These are phyloP conservation scores for Oceanites oceanicus DNA, from an alignment of 2,113 vertebrate species.

Conservation along the genomic window DNA sequence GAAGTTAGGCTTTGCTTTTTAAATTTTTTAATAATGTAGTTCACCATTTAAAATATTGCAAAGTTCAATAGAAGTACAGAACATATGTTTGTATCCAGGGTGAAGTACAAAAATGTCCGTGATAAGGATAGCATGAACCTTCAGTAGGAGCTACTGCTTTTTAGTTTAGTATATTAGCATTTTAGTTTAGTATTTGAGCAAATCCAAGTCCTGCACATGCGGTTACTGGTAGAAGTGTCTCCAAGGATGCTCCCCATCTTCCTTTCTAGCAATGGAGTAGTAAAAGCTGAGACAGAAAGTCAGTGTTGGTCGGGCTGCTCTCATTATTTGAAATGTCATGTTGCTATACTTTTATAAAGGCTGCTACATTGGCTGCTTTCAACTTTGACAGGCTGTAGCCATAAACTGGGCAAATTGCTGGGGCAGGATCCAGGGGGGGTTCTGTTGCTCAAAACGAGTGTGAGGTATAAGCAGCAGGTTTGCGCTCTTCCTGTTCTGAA, in stretches of 20 bases:
- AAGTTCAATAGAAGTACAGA: not conserved
- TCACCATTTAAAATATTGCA: not conserved
- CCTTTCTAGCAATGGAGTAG: not conserved
- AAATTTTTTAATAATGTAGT: not conserved
- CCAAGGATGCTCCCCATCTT: not conserved
- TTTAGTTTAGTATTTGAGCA: not conserved
- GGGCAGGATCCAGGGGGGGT: not conserved
- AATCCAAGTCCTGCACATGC: accelerated
- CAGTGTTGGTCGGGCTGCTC: not conserved
- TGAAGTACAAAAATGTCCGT: not conserved
- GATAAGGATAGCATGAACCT: not conserved
- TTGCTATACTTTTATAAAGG: not conserved
- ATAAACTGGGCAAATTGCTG: not conserved
- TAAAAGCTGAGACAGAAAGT: not conserved
- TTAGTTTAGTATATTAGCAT: not conserved
- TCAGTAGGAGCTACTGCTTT: not conserved
- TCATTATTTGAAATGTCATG: not conserved
- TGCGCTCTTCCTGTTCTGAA: not conserved
- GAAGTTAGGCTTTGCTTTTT: not conserved
- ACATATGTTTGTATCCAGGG: not conserved
- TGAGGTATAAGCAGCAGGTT: not conserved
- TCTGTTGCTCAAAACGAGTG: not conserved
- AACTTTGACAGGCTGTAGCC: not conserved
- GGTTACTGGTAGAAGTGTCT: not conserved
- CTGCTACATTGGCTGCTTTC: not conserved